Evolutionary conservation across 2,113 vertebrate species (phyloP).

Genomic region (Porphyrio hochstetteri): DNA sequence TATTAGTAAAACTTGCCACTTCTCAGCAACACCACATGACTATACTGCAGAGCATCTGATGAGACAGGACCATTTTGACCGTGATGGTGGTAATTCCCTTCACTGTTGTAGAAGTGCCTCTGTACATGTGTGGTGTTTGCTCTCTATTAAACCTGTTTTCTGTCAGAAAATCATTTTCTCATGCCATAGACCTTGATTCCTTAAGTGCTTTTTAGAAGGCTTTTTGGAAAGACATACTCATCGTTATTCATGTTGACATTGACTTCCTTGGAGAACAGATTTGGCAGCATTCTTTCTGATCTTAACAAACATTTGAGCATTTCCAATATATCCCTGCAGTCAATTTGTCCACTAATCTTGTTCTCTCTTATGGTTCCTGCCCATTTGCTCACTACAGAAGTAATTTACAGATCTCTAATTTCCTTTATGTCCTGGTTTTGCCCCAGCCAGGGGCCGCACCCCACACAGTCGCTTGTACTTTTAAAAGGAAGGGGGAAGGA

Average conservation of each 20-base stretch:
- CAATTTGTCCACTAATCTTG: neutral
- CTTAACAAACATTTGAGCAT: neutral
- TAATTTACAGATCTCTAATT: neutral
- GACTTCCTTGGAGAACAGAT: neutral
- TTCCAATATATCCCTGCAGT: neutral
- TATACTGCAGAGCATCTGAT: rapidly evolving
- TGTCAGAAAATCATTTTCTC: neutral
- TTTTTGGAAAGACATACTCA: neutral
- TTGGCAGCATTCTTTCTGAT: neutral
- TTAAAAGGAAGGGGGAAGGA: no score
- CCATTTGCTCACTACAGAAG: neutral
- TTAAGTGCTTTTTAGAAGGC: neutral
- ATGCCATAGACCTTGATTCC: neutral
- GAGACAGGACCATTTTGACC: neutral
- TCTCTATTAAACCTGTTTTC: neutral
- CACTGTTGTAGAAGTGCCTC: neutral
- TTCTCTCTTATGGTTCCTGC: neutral
- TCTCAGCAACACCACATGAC: neutral
- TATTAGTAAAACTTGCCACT: neutral
- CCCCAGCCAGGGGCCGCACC: no score
- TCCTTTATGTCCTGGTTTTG: no score
- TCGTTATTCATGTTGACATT: neutral
- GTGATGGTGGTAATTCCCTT: rapidly evolving
- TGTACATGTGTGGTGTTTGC: neutral
- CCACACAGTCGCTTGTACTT: no score